Conservation (phyloP, 1,140 invertebrate species). For the Spodoptera litura region DNA sequence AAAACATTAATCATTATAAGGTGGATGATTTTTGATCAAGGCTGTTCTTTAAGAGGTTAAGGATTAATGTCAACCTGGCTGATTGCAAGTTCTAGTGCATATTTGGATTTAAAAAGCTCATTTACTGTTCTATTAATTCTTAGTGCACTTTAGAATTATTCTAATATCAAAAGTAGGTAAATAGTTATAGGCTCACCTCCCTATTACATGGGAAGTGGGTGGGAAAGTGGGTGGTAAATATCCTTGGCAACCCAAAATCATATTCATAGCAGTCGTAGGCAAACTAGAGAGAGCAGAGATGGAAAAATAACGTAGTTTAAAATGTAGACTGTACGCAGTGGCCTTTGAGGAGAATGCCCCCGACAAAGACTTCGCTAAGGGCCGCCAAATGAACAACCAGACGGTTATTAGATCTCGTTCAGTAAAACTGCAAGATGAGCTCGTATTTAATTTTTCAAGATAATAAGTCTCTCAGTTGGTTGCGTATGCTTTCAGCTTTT, state of each 20-base stretch:
- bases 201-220: no score
- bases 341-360: background rate
- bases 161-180: no score
- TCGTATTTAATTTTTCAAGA: constrained; percentile 9
- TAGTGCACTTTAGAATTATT: no score
- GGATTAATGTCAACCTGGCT: no score
- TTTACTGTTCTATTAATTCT: no score
- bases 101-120: no score
- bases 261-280: constrained; percentile 32
- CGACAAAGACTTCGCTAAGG: background rate
- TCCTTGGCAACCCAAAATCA: background rate
- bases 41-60: no score
- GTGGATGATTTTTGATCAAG: no score
- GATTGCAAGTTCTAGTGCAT: no score
- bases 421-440: background rate
- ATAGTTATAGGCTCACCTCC: no score
- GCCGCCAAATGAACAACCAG: constrained; percentile 11
- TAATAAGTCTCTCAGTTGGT: background rate
- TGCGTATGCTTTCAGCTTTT: background rate
- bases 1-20: no score
- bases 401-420: constrained; percentile 6
- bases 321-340: constrained; percentile 39
- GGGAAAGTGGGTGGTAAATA: background rate
- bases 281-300: constrained; percentile 50
- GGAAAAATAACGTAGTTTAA: constrained; percentile 59